phyloP scores from a whole-genome alignment of 2,888 invertebrate genomes.

The Prosopocoilus inquinatus region DNA sequence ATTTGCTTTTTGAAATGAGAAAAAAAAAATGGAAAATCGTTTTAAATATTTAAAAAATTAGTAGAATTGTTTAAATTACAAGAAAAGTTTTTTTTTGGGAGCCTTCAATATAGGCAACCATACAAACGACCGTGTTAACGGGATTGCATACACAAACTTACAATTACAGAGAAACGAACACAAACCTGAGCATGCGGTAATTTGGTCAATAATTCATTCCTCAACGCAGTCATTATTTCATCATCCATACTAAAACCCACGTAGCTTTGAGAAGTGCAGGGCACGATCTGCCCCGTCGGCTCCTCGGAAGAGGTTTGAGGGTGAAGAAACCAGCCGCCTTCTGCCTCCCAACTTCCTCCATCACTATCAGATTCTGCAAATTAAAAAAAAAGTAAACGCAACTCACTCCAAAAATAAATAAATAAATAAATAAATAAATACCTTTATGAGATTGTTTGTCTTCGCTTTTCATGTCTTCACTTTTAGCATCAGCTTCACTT shows the following conservation, averaged over 20 bases:
- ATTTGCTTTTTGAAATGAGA: neutral
- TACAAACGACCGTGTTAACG: too few relatives aligned
- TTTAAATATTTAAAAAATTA: too few relatives aligned
- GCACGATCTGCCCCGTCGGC: conserved; percentile 36
- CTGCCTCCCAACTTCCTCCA: conserved; percentile 31
- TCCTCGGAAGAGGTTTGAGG: conserved; percentile 43
- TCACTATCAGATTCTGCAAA: too few relatives aligned
- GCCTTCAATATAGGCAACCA: too few relatives aligned
- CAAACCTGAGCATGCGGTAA: conserved; percentile 65
- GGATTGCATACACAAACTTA: conserved; percentile 20
- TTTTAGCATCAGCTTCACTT: conserved; percentile 36
- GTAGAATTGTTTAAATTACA: too few relatives aligned
- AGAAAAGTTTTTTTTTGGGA: too few relatives aligned
- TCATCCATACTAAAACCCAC: conserved; percentile 64
- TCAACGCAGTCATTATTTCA: conserved; percentile 67
- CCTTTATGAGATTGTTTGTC: neutral
- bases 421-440: neutral
- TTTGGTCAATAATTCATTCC: conserved; percentile 69
- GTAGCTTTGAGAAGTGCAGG: conserved; percentile 43
- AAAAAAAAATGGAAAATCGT: too few relatives aligned
- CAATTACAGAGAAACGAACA: too few relatives aligned
- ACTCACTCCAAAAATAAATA: too few relatives aligned
- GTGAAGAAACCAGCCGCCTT: conserved; percentile 51
- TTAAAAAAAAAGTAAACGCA: too few relatives aligned
- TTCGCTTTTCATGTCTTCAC: neutral